Evolutionary conservation across 1,140 invertebrate species (phyloP), one percentile per base, ranked within the genome.

Genomic region (Drosophila fuyamai): DNA sequence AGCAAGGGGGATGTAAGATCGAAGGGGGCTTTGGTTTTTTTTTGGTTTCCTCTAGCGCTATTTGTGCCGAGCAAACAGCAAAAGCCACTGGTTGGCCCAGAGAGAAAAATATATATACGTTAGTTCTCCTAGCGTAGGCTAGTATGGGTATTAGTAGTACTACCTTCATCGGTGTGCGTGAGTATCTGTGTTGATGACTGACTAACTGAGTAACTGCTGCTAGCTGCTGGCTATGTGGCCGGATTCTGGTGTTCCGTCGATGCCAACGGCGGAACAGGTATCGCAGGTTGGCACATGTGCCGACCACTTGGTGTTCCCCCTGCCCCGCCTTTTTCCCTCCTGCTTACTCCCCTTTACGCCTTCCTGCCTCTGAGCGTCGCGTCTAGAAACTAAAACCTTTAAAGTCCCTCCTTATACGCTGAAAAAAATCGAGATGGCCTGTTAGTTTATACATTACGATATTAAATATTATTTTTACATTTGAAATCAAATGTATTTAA

Each of bases 241-340:
- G 83, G 84, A 82, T 86, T 86, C 83, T 86, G 83, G 76, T 56
- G 79, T 48, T 56, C 29, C 57, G 73, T 44, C 60, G 71, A 62
- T 51, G 76, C 76, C 76, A 77, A 77, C 79, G 74, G 83, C 76
- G 79, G 83, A 86, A 86, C 83, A 86, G 83, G 83, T 86, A 86
- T 86, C 83, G 83, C 83, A 86, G 84, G 83, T 86, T 86, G 83
- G 83, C 84, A 86, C 84, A 89, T 86, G 84, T 86, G 62, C 61
- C 76, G 53, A 12, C 40, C 40, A 12, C 29, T 44, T 56, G 27
- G 13, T 32, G 9, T 38, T 10, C 46, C 18, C 38, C 66, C 50
- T 3, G 14, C 5, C 2, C 35, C n/a, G n/a, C 70, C 23, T 18
- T 41, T 41, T 14, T 63, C 44, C n/a, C 60, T 40, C 46, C 50